phyloP scores from a whole-genome alignment of 2,888 invertebrate species.

The Erebia epiphron region DNA sequence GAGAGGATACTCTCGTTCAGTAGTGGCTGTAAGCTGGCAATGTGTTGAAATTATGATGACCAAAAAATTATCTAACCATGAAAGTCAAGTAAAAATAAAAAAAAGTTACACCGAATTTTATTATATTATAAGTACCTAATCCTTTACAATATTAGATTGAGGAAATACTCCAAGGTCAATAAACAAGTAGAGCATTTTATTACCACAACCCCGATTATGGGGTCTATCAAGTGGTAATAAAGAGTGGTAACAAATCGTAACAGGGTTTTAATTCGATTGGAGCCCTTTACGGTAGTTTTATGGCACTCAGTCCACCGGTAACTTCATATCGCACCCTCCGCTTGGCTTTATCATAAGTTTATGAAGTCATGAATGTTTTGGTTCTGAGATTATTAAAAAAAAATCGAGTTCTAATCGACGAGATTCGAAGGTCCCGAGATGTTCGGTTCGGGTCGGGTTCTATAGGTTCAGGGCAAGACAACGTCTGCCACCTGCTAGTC shows the following conservation, averaged over 20 bases:
- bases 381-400: neutral
- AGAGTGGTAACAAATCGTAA: slow-evolving; percentile 33
- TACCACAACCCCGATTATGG: slow-evolving; percentile 26
- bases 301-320: slow-evolving; percentile 27
- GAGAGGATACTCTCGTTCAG: too few species aligned
- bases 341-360: slow-evolving; percentile 24
- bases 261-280: slow-evolving; percentile 38
- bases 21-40: too few species aligned
- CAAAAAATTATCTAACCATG: too few species aligned
- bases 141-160: neutral
- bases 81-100: too few species aligned
- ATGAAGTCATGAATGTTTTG: slow-evolving; percentile 18
- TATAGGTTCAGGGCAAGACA: too few species aligned
- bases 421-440: too few species aligned
- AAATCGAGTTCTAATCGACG: neutral
- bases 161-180: neutral
- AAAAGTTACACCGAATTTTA: too few species aligned
- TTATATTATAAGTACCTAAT: too few species aligned
- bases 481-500: too few species aligned
- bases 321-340: slow-evolving; percentile 32
- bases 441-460: too few species aligned
- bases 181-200: neutral
- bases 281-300: slow-evolving; percentile 38
- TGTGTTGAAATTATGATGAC: too few species aligned
- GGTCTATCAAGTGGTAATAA: slow-evolving; percentile 33